These are phyloP conservation scores for Nebria salina DNA, from an alignment of 2,888 invertebrate species.

Conservation along the genomic window DNA sequence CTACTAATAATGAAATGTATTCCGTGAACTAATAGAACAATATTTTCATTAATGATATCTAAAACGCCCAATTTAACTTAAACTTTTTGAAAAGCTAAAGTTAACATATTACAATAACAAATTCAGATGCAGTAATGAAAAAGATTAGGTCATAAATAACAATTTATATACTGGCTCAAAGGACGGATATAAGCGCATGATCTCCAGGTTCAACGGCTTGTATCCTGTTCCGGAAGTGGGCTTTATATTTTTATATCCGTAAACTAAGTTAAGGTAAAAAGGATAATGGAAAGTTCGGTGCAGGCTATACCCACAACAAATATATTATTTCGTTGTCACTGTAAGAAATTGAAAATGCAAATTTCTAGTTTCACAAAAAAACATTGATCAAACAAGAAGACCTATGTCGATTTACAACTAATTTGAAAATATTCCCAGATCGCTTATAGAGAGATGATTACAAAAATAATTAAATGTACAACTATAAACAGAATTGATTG, in stretches of 20 bases:
- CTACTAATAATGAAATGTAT: no score
- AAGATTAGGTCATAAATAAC: neutral
- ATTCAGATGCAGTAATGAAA: neutral
- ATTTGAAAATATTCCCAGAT: neutral
- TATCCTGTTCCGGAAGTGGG: neutral
- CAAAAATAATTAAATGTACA: no score
- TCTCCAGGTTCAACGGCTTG: neutral
- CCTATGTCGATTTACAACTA: neutral
- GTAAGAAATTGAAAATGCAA: conserved; percentile 1
- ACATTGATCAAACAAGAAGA: neutral
- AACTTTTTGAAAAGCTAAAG: neutral
- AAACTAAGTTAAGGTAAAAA: conserved; percentile 1
- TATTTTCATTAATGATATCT: neutral
- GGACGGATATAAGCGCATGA: neutral
- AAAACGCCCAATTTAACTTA: neutral
- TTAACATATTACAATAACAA: neutral
- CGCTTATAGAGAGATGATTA: no score
- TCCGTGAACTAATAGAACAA: no score
- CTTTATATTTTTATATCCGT: conserved; percentile 1
- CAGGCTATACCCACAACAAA: neutral
- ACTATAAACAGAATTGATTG: no score
- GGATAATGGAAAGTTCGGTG: neutral
- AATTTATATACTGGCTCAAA: neutral
- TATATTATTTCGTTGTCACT: neutral
- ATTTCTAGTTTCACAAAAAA: neutral